Conservation (phyloP, 2,113 vertebrate genomes). For the Ibidorhyncha struthersii region DNA sequence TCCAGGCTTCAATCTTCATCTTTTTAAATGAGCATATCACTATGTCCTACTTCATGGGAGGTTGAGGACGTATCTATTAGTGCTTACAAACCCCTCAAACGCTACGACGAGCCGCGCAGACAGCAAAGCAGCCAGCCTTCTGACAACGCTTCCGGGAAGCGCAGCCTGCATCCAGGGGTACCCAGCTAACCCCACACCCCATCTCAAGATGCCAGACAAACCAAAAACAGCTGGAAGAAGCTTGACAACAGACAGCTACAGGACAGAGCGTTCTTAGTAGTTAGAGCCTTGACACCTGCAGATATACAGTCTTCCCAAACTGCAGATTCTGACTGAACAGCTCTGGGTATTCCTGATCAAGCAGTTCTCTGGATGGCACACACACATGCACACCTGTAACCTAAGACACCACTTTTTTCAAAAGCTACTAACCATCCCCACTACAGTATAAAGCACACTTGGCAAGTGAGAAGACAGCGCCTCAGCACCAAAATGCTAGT, state of each 20-base stretch:
- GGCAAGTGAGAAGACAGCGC: neutral
- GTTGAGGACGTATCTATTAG: rapidly evolving
- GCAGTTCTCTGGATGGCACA: neutral
- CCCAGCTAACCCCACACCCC: rapidly evolving
- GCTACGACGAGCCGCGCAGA: rapidly evolving
- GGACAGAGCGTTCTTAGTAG: rapidly evolving
- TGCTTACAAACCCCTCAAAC: neutral
- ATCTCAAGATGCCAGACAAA: rapidly evolving
- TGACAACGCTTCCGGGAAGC: neutral
- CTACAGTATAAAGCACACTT: neutral
- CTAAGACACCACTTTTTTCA: neutral
- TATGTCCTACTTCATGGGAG: neutral
- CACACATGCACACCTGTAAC: rapidly evolving
- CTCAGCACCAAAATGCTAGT: neutral
- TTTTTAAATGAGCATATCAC: neutral
- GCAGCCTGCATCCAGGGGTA: rapidly evolving
- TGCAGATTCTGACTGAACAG: rapidly evolving
- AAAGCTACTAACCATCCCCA: no score
- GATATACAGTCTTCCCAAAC: neutral
- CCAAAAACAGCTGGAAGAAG: neutral
- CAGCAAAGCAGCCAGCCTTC: neutral
- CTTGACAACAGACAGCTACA: neutral
- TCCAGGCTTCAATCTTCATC: neutral
- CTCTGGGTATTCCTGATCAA: no score
- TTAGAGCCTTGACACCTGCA: no score